Evolutionary conservation across 2,888 invertebrate genomes (phyloP).

Genomic region (Pristionchus fissidentatus): DNA sequence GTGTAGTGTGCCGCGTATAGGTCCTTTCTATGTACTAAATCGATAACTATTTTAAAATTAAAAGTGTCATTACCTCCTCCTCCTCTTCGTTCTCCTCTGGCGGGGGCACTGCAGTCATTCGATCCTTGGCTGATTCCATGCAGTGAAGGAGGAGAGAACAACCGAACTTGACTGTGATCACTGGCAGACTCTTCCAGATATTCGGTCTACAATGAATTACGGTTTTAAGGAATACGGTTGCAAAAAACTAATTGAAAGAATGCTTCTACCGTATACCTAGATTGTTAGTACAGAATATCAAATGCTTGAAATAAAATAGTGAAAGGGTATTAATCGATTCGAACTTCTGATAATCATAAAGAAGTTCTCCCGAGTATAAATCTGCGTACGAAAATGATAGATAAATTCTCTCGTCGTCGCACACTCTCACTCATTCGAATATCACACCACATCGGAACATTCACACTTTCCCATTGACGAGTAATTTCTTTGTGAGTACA

Average conservation of each 20-base stretch:
- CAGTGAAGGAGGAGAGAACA: conserved; percentile 32
- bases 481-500: background rate
- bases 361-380: too few relatives aligned
- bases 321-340: too few relatives aligned
- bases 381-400: background rate
- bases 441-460: background rate
- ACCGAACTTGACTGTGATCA: conserved; percentile 27
- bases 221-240: too few relatives aligned
- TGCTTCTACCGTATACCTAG: too few relatives aligned
- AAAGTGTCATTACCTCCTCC: background rate
- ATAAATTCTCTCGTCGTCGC: background rate
- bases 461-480: background rate
- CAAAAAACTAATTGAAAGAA: too few relatives aligned
- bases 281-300: too few relatives aligned
- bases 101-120: conserved; percentile 30
- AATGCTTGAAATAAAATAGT: too few relatives aligned
- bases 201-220: conserved; percentile 20
- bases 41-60: background rate
- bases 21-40: too few relatives aligned
- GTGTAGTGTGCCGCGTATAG: background rate
- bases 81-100: background rate
- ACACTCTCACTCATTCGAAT: background rate
- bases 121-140: background rate
- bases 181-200: conserved; percentile 41
- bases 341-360: too few relatives aligned